Base-by-base conservation (phyloP, 2,113 vertebrate genomes). In the Cryptomyrus ogoouensis region DNA sequence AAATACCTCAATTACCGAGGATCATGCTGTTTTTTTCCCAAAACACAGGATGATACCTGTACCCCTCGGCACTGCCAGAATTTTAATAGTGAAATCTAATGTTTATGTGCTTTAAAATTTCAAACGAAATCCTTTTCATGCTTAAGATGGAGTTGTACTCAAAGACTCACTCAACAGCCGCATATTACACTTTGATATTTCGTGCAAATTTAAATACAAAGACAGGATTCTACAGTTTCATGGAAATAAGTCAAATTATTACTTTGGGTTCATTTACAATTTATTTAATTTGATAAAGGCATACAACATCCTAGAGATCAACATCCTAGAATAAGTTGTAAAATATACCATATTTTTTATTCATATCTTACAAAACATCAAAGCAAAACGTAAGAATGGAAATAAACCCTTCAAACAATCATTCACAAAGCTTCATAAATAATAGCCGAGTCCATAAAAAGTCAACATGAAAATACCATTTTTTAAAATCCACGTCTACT, bases 201-300 rank as follows among this genome's bases (percentile, higher is more conserved):
- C 4, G 0, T 27, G 24, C 10, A 13, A 13, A 86, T 50, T 46
- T n/a, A 46, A 46, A 86, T 31, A 31, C n/a, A 52, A 52, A 12
- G 46, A 50, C 17, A n/a, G 9, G 8, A 21, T 66, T 62, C 42
- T 21, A 44, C 19, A 50, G 12, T 39, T 74, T 24, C 7, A 91
- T 56, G 88, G 50, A 91, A 70, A 86, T 19, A 66, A 87, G 62
- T 74, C 1, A 27, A 87, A 44, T 39, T 8, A 89, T 31, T 21
- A 62, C 6, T 62, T 85, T 66, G 21, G 80, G 91, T 95, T 93
- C 90, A 93, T 95, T 94, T 95, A 95, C 92, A 95, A 94, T 95
- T 93, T 94, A 94, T 96, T 96, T 94, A 86, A 93, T 95, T 94
- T 94, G 94, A 95, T 95, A 95, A 96, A 96, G 94, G 92, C 93